Evolutionary conservation across 2,888 invertebrate genomes (phyloP).

Genomic region (Mimumesa dahlbomi): DNA sequence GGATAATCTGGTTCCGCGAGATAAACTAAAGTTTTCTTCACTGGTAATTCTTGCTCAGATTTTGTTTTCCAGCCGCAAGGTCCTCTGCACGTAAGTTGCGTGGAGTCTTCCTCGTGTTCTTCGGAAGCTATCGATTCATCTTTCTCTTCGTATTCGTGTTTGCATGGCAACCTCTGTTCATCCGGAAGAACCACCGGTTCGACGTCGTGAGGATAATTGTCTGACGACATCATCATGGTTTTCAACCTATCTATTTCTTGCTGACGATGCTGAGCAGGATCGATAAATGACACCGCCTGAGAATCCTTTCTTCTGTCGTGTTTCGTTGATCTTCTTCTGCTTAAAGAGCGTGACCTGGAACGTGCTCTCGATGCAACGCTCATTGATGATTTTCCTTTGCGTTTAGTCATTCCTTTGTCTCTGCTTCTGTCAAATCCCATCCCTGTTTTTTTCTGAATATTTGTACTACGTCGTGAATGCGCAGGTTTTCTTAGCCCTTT

Average conservation of each 20-base stretch:
- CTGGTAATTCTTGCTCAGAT: conserved; percentile 67
- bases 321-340: neutral
- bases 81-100: conserved; percentile 30
- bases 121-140: neutral
- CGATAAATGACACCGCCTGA: neutral
- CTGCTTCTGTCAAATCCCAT: no score
- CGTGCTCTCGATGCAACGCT: neutral
- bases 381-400: neutral
- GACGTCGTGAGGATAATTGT: conserved; percentile 51
- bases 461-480: no score
- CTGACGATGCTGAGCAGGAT: neutral
- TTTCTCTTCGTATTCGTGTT: conserved; percentile 1
- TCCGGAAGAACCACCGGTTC: conserved; percentile 56
- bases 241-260: conserved; percentile 43
- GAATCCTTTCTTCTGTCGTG: conserved; percentile 9
- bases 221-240: conserved; percentile 69
- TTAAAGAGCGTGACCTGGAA: neutral
- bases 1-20: conserved; percentile 63
- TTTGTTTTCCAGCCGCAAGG: conserved; percentile 66
- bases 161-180: conserved; percentile 16
- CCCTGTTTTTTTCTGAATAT: no score
- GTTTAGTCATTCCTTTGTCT: no score
- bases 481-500: no score
- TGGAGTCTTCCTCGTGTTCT: neutral
- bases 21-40: conserved; percentile 67